phyloP scores from a whole-genome alignment of 1,140 invertebrate genomes.

The honey bee (Apis mellifera) region DNA sequence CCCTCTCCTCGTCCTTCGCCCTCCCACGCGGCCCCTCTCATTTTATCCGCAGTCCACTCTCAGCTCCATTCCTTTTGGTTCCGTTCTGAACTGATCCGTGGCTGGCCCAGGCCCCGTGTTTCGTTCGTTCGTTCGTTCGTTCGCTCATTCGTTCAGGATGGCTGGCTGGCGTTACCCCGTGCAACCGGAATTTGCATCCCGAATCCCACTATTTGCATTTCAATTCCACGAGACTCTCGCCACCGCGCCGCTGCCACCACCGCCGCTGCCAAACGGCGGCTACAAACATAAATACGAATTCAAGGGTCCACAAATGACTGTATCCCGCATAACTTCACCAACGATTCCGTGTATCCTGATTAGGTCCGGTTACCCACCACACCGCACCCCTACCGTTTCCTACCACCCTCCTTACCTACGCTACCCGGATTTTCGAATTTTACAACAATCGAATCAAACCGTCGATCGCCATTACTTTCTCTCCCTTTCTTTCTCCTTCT shows the following conservation, averaged over 20 bases:
- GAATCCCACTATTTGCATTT: constrained; percentile 80
- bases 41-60: constrained; percentile 66
- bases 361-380: constrained; percentile 56
- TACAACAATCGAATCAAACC: not conserved
- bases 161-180: constrained; percentile 76
- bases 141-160: constrained; percentile 68
- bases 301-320: constrained; percentile 66
- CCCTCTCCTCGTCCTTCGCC: constrained; percentile 35
- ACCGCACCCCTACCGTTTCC: constrained; percentile 26
- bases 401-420: constrained; percentile 23
- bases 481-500: not conserved
- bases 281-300: constrained; percentile 79
- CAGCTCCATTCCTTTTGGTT: constrained; percentile 72
- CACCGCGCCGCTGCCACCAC: constrained; percentile 52
- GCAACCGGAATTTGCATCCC: constrained; percentile 80
- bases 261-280: constrained; percentile 75
- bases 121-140: constrained; percentile 59
- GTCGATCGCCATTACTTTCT: not conserved
- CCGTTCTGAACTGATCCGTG: constrained; percentile 66
- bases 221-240: constrained; percentile 77
- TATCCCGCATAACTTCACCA: constrained; percentile 59
- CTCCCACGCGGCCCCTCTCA: constrained; percentile 5
- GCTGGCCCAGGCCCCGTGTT: constrained; percentile 46
- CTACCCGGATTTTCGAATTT: not conserved
- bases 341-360: constrained; percentile 62